Base-by-base conservation (phyloP, 2,113 vertebrate species). In the Panurus biarmicus region DNA sequence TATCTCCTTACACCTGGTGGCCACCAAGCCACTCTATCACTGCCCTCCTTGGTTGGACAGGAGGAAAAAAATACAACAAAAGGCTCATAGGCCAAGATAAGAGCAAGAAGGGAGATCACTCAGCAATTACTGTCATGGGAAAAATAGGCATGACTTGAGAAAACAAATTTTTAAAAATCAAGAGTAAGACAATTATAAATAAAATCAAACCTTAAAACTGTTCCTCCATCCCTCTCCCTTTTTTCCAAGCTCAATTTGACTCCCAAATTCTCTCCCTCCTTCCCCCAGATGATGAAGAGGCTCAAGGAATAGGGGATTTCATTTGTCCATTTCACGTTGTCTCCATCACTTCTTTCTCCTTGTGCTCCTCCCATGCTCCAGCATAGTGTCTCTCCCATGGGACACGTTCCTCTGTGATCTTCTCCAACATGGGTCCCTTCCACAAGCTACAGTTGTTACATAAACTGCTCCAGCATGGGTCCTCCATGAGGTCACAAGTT, bases 351-450 rank as follows among this genome's bases (percentile, higher is more conserved):
- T n/a, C 31, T 29, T 82, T 33, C 22, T 76, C 48, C 11, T 36
- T 16, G 22, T 9, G 56, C 26, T 75, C 21, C 21, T 42, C 5
- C 18, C 15, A 22, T 38, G 24, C 14, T 71, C 42, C n/a, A 61
- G 16, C 0, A 1, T 15, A 38, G 10, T 2, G 7, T 18, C 31
- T 12, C 31, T 61, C 29, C 31, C 42, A 75, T 0, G 0, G 28
- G 14, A 51, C 28, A 61, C 13, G 66, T 24, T 53, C 7, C 36
- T 51, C 36, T 6, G 14, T 1, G 0, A 58, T 20, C 10, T 45
- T 38, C 42, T 87, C 14, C 35, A 77, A 3, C 3, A 67, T 18
- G 31, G 6, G 26, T 67, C 35, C 19, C 18, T 82, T 26, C 40
- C 18, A 33, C 1, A 5, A 25, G 7, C 10, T 42, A 14, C n/a